phyloP scores from a whole-genome alignment of 2,888 invertebrate genomes.

The Seira ritae region DNA sequence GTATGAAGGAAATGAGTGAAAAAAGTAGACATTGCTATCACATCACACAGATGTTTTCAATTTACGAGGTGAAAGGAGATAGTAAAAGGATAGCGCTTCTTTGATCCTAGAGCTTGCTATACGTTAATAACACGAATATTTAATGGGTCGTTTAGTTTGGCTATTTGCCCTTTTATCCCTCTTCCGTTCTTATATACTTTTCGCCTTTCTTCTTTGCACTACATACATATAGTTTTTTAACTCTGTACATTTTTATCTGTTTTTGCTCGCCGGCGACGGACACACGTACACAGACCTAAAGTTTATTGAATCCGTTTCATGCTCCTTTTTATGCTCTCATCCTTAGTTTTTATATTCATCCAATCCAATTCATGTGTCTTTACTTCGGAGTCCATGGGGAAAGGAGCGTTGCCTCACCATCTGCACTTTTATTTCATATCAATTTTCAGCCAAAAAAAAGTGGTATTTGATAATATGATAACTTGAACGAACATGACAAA shows the following conservation, averaged over 20 bases:
- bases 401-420: background rate
- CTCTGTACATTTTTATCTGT: background rate
- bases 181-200: background rate
- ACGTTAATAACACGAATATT: constrained; percentile 36
- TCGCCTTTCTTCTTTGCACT: background rate
- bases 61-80: constrained; percentile 16
- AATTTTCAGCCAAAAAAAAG: background rate
- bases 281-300: background rate
- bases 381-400: background rate
- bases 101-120: background rate
- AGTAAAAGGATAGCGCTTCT: background rate
- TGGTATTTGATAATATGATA: too few species aligned
- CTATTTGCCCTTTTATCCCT: constrained; percentile 51
- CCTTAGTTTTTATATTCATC: background rate
- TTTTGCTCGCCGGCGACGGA: too few species aligned
- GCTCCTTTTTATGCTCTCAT: background rate
- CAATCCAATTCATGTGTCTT: constrained; percentile 6
- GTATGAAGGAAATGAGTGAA: background rate
- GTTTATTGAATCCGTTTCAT: constrained; percentile 5
- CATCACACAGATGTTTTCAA: constrained; percentile 26
- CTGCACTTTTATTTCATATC: constrained; percentile 2
- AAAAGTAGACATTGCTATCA: background rate
- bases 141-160: constrained; percentile 46
- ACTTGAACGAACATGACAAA: too few species aligned
- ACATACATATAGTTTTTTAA: background rate